Evolutionary conservation across 1,140 invertebrate genomes (phyloP).

Genomic region (Cotesia vestalis): DNA sequence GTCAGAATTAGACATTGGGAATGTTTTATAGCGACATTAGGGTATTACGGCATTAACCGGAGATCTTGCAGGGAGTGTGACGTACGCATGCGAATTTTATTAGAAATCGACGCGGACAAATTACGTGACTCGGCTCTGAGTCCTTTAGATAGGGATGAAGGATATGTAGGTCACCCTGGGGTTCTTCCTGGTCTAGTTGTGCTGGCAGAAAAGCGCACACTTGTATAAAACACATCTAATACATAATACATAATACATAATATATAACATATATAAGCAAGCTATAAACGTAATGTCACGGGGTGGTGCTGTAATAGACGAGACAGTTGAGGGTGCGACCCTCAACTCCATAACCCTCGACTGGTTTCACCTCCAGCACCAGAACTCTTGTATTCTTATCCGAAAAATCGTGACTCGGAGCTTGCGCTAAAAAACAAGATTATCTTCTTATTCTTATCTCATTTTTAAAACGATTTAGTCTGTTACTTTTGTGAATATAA

Average conservation of each 20-base stretch:
- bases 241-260: too few relatives aligned
- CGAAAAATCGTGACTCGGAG: background rate
- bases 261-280: too few relatives aligned
- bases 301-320: too few relatives aligned
- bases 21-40: too few relatives aligned
- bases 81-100: background rate
- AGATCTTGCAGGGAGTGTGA: too few relatives aligned
- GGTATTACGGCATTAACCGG: too few relatives aligned
- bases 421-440: conserved; percentile 9
- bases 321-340: too few relatives aligned
- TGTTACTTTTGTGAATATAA: background rate
- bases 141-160: background rate
- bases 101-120: background rate
- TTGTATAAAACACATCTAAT: too few relatives aligned
- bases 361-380: background rate
- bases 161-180: background rate
- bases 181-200: background rate
- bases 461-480: conserved; percentile 7
- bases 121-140: background rate
- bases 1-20: too few relatives aligned
- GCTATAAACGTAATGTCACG: too few relatives aligned
- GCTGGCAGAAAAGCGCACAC: too few relatives aligned
- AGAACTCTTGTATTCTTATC: background rate
- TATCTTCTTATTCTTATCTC: conserved; percentile 8
- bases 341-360: too few relatives aligned